A percentile compares a stretch with the other conserved stretches of the same genome.
Conservation (phyloP, 2,113 vertebrate genomes). For the Dryoscopus gambensis region DNA sequence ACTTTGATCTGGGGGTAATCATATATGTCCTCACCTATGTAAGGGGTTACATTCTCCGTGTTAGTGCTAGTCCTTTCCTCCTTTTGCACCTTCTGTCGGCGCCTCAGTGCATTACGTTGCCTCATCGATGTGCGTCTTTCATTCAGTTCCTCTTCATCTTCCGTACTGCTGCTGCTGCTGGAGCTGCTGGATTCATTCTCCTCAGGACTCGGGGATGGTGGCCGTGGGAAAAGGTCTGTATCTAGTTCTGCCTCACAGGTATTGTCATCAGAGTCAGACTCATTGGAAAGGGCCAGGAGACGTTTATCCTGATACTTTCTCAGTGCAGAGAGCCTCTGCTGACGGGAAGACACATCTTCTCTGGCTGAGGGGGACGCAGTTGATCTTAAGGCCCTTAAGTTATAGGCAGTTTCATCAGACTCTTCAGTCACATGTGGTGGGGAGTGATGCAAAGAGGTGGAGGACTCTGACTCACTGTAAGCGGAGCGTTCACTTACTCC, state of each 20-base stretch:
- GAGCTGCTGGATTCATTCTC: constrained; percentile 87
- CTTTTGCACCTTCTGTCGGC: constrained; percentile 76
- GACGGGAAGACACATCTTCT: constrained; percentile 71
- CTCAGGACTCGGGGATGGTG: constrained; percentile 88
- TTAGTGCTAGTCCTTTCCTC: constrained; percentile 76
- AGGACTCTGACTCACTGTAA: constrained; percentile 86
- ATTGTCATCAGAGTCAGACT: constrained; percentile 85
- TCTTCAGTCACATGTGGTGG: constrained; percentile 71
- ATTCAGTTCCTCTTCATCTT: constrained; percentile 80
- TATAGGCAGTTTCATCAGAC: constrained; percentile 71
- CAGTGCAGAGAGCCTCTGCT: constrained; percentile 76
- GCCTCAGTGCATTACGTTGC: constrained; percentile 85
- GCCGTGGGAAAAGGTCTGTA: constrained; percentile 88
- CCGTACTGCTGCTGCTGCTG: constrained; percentile 82
- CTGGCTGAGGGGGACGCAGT: constrained; percentile 68
- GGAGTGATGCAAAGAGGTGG: constrained; percentile 79
- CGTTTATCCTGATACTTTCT: constrained; percentile 83
- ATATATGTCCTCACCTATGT: constrained; percentile 86
- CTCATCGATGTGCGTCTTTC: constrained; percentile 80
- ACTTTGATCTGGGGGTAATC: constrained; percentile 90
- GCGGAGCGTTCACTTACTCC: constrained; percentile 80
- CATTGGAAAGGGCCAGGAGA: constrained; percentile 85
- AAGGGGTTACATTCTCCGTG: constrained; percentile 65
- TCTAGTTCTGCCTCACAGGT: constrained; percentile 77
- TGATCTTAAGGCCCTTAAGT: constrained; percentile 72